Conservation (phyloP, 2,888 invertebrate genomes). For the Machimus rusticus region DNA sequence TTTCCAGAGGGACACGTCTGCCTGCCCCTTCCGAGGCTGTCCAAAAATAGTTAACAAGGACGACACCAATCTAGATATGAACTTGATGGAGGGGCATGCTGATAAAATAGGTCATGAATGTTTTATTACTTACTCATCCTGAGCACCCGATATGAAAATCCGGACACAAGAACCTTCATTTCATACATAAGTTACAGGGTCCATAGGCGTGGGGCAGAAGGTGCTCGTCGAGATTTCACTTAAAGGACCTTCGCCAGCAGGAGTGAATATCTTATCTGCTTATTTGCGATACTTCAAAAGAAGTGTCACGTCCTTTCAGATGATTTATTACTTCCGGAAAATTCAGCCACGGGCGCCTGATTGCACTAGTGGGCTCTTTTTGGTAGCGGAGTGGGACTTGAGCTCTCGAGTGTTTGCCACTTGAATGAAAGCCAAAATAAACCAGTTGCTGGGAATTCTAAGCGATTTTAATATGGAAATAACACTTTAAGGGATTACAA, state of each 20-base stretch:
- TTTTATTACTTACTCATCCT: constrained; percentile 12
- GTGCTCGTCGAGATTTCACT: neutral
- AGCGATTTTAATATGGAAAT: neutral
- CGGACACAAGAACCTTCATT: neutral
- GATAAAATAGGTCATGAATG: constrained; percentile 18
- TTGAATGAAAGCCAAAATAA: neutral
- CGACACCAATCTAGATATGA: constrained; percentile 4
- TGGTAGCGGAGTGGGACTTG: neutral
- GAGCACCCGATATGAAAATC: neutral
- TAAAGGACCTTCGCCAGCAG: neutral
- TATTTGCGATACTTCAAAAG: neutral
- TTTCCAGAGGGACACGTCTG: neutral
- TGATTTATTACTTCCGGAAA: constrained; percentile 1
- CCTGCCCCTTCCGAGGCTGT: neutral
- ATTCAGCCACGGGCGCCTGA: neutral
- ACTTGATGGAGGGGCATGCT: neutral
- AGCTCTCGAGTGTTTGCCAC: neutral
- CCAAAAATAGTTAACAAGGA: constrained; percentile 5
- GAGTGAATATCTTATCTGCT: neutral
- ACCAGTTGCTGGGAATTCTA: neutral
- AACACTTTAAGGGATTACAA: neutral
- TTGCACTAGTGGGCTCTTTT: neutral
- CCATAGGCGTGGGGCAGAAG: neutral
- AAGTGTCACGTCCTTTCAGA: neutral
- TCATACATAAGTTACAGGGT: neutral